Conservation (phyloP, 2,888 invertebrate species). For the Eristalis pertinax region DNA sequence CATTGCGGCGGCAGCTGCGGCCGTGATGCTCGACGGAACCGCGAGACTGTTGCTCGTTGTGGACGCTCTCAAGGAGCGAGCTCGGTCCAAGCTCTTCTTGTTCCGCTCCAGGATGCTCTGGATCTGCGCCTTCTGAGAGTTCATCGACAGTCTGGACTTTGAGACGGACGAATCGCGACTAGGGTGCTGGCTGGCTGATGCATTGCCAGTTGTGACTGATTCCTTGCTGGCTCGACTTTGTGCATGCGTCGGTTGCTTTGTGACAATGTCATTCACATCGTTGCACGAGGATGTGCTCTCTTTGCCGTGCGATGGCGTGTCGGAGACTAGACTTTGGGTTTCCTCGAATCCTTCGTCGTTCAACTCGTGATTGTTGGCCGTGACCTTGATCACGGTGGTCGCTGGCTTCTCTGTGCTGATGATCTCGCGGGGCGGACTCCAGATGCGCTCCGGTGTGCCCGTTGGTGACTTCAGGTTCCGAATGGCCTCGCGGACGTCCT, state of each 20-base stretch:
- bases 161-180: constrained; percentile 57
- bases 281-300: constrained; percentile 88
- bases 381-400: constrained; percentile 74
- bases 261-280: constrained; percentile 82
- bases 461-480: constrained; percentile 85
- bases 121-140: constrained; percentile 74
- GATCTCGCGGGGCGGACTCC: constrained; percentile 82
- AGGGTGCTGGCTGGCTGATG: constrained; percentile 40
- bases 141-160: constrained; percentile 72
- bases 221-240: constrained; percentile 78
- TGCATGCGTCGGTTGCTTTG: constrained; percentile 52
- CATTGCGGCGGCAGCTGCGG: constrained; percentile 73
- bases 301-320: constrained; percentile 90
- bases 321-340: constrained; percentile 93
- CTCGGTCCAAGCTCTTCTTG: constrained; percentile 73
- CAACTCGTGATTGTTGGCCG: constrained; percentile 83
- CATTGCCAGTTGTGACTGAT: constrained; percentile 63
- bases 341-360: constrained; percentile 96
- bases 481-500: constrained; percentile 87
- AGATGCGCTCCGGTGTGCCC: constrained; percentile 84
- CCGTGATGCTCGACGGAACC: constrained; percentile 65
- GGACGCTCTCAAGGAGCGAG: constrained; percentile 69
- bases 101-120: constrained; percentile 76
- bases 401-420: constrained; percentile 73
- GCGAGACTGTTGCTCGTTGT: constrained; percentile 43